Conservation (phyloP, 2,113 vertebrate species). For the Hydropotes inermis region DNA sequence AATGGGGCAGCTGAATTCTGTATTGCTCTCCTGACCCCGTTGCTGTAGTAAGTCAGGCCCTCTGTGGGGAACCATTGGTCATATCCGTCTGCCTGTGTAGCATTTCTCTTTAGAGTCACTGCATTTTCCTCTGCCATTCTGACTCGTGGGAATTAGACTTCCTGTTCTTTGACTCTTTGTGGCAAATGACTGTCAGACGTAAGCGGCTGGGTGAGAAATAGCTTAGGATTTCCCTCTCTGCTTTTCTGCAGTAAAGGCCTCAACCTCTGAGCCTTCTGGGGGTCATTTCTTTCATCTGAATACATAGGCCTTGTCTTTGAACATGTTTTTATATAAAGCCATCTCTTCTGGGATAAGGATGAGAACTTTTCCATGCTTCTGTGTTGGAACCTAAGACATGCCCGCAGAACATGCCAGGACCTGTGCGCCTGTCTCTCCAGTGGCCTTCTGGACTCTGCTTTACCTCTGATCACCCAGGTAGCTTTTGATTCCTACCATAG, state of each 20-base stretch:
- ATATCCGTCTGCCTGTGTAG: accelerated
- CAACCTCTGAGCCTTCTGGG: background rate
- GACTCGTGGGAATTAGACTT: background rate
- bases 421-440: background rate
- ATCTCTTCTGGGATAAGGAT: background rate
- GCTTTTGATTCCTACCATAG: background rate
- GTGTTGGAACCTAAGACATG: background rate
- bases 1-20: background rate
- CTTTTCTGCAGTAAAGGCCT: background rate
- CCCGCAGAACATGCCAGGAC: background rate
- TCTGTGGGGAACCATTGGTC: background rate
- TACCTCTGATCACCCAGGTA: background rate
- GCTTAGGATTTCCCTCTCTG: background rate
- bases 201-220: background rate
- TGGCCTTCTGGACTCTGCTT: background rate
- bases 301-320: background rate
- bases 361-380: background rate
- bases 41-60: background rate
- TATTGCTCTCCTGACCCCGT: background rate
- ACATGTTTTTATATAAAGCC: background rate
- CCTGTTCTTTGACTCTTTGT: background rate
- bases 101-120: background rate
- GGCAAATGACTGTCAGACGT: background rate
- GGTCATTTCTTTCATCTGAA: background rate
- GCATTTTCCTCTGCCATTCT: background rate